phyloP scores from a whole-genome alignment of 2,888 invertebrate genomes.

The Tenthredo livida region DNA sequence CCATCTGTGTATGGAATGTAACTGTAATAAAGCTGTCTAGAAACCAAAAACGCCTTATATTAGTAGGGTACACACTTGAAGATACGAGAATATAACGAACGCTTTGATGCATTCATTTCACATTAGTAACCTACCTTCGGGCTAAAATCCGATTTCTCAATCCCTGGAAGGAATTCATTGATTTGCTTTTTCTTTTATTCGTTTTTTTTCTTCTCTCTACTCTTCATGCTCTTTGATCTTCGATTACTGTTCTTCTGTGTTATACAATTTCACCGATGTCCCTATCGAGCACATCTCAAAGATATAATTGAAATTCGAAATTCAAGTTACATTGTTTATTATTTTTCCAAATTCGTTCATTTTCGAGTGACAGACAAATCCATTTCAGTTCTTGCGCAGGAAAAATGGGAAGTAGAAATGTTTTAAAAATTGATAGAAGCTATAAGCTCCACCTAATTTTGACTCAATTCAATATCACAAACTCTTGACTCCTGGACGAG shows the following conservation, averaged over 20 bases:
- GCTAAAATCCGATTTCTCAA: conserved; percentile 25
- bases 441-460: not conserved
- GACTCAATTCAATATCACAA: conserved; percentile 23
- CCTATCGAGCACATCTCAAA: not conserved
- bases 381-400: not conserved
- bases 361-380: not conserved
- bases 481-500: not conserved
- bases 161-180: not conserved
- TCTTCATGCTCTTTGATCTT: not conserved
- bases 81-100: conserved; percentile 25
- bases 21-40: conserved; percentile 9
- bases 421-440: not conserved
- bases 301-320: not conserved
- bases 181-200: not conserved
- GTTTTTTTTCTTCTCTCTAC: not conserved
- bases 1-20: not conserved
- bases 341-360: not conserved
- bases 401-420: not conserved
- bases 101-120: conserved; percentile 17
- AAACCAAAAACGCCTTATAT: not conserved
- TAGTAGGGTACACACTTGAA: not conserved
- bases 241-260: not conserved
- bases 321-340: not conserved
- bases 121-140: not conserved
- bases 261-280: not conserved